Evolutionary conservation across 2,888 invertebrate genomes (phyloP), one percentile per base, ranked within the genome.

Genomic region (Ectobius pallidus): DNA sequence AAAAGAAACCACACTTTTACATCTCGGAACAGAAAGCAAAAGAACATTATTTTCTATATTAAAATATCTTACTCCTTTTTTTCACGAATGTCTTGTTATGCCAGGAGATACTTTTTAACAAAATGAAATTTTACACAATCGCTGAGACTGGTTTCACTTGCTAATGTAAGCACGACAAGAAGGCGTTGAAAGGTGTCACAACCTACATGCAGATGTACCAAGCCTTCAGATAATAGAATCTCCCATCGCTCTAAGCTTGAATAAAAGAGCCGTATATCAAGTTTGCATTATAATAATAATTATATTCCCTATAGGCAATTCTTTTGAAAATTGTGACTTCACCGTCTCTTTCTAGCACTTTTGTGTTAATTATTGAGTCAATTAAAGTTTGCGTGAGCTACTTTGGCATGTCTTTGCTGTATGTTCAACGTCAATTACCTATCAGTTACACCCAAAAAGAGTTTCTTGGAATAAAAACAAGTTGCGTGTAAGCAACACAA

Each of bases 381-480:
- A 62, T 62, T 62, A 34, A 20, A 2, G 30, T 39, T 42, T 39
- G 63, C 63, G 42, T 63, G 61, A 55, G 55, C 55, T 16, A 55
- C 55, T 55, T 55, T 9, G 18, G 55, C 55, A 25, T 55, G 34
- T 62, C 34, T 11, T 34, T 62, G 34, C 34, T 34, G 34, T 62
- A 30, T 61, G 27, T 32, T 49, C 22, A 14, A 55, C n/a, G 58
- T 70, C 70, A 61, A 70, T 70, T 70, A 4, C 18, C 63, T 65
- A 39, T 30, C 71, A 65, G 71, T 72, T 62, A 72, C 72, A 72
- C 72, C 72, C 72, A n/a, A 49, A 25, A 46, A 34, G 65, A 52
- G 67, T 52, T 65, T 72, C 55, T 72, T 65, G 32, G 46, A n/a
- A n/a, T n/a, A 71, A 46, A 63, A 32, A 62, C 65, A 22, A 27